Evolutionary conservation across 2,888 invertebrate species (phyloP), one percentile per base, ranked within the genome.

Genomic region (Pristionchus entomophagus): DNA sequence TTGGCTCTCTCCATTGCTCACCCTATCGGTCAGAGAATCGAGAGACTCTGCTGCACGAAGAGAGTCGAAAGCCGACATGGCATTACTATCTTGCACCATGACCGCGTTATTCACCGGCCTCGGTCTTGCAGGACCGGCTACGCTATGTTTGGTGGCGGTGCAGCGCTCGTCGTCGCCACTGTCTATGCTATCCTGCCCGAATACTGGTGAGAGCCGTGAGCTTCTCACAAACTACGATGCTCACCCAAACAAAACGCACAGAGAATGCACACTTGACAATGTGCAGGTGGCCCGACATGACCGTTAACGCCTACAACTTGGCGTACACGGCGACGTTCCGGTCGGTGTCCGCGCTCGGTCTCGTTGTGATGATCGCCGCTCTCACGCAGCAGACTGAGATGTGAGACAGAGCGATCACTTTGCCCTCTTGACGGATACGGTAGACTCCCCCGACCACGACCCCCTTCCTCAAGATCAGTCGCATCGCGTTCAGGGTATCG

Each of bases 171-270:
- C 49, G 85, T 90, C 19, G 86, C 87, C 32, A 90, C 90, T 4
- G 90, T 93, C 86, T 93, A 92, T 87, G 93, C 89, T 12, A 93
- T 93, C 85, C 89, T 93, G 32, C 93, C 93, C 19, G 91, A 93
- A 86, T 93, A 93, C 88, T 93, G 92, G 92, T 65, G 35, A 65
- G 65, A 6, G 0, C 22, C n/a, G n/a, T 0, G 1, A 26, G n/a
- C n/a, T n/a, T n/a, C 41, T n/a, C n/a, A n/a, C n/a, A n/a, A n/a
- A n/a, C n/a, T n/a, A n/a, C n/a, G n/a, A n/a, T n/a, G n/a, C n/a
- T n/a, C n/a, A n/a, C n/a, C n/a, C n/a, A n/a, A n/a, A n/a, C n/a
- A n/a, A n/a, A n/a, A n/a, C n/a, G n/a, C n/a, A n/a, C n/a, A n/a
- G n/a, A n/a, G n/a, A n/a, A n/a, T n/a, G n/a, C n/a, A n/a, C n/a